These are phyloP conservation scores for Nicator chloris DNA, from an alignment of 2,113 vertebrate species.

Conservation along the genomic window DNA sequence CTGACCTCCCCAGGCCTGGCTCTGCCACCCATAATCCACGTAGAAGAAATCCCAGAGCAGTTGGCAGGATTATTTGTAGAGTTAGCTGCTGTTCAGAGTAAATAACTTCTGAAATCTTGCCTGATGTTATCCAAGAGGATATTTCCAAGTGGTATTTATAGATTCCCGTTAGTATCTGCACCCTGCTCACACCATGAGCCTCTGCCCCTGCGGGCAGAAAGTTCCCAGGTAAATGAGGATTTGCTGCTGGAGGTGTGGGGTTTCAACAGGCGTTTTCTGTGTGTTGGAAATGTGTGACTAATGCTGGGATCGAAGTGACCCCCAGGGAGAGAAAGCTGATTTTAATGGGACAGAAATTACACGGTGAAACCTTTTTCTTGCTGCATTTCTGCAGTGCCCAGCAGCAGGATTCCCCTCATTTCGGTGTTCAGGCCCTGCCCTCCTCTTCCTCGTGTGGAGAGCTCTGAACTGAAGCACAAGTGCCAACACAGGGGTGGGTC, in stretches of 20 bases:
- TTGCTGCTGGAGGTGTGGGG: neutral
- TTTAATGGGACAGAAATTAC: neutral
- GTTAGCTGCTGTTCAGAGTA: neutral
- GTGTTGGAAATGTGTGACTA: neutral
- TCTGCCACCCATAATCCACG: rapidly evolving
- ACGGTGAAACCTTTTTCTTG: neutral
- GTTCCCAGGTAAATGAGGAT: neutral
- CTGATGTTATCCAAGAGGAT: neutral
- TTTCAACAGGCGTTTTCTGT: neutral
- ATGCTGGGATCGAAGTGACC: neutral
- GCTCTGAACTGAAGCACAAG: neutral
- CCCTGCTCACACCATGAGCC: rapidly evolving
- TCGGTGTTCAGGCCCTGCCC: neutral
- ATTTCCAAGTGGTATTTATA: neutral
- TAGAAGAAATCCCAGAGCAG: neutral
- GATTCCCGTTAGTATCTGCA: neutral
- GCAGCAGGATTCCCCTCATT: neutral
- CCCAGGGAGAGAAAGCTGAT: neutral
- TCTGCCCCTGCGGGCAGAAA: neutral
- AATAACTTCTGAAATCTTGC: constrained; percentile 33
- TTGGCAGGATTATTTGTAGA: neutral
- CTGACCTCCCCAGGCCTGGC: neutral
- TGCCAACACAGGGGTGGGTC: neutral
- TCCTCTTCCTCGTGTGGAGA: neutral
- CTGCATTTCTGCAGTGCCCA: neutral